phyloP scores from a whole-genome alignment of 2,797 vertebrate genomes.

The Ptychadena robeensis region DNA sequence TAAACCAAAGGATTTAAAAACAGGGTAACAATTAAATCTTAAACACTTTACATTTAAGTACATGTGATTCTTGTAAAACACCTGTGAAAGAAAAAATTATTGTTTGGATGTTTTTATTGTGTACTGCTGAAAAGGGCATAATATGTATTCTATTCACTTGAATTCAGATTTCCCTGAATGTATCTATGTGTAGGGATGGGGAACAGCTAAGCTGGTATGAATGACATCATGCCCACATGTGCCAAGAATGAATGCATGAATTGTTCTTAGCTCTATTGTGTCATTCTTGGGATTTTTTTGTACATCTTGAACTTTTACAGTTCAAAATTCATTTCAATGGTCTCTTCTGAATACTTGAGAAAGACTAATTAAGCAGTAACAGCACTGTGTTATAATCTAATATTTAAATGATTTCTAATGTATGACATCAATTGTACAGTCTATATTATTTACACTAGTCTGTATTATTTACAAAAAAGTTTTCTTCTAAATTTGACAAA shows the following conservation, averaged over 20 bases:
- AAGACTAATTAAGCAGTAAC: not conserved
- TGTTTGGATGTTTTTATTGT: not conserved
- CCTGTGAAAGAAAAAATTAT: not conserved
- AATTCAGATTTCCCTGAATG: not conserved
- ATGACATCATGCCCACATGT: constrained; percentile 19
- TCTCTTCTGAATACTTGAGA: not conserved
- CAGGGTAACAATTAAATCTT: no score
- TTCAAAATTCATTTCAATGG: not conserved
- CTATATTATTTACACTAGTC: no score
- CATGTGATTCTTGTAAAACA: no score
- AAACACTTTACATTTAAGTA: no score
- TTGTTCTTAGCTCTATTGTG: constrained; percentile 5
- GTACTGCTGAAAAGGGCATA: not conserved
- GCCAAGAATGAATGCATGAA: not conserved
- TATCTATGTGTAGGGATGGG: constrained; percentile 11
- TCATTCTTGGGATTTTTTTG: constrained; percentile 20
- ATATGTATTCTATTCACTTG: not conserved
- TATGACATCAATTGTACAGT: not conserved
- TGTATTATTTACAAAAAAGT: not conserved
- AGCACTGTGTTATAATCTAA: not conserved
- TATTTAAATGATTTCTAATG: not conserved
- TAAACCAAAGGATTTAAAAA: no score
- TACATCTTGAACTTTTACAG: constrained; percentile 5
- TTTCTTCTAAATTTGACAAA: not conserved
- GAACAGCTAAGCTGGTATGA: not conserved